phyloP scores from a whole-genome alignment of 2,888 invertebrate species.

The Ochropacha duplaris region DNA sequence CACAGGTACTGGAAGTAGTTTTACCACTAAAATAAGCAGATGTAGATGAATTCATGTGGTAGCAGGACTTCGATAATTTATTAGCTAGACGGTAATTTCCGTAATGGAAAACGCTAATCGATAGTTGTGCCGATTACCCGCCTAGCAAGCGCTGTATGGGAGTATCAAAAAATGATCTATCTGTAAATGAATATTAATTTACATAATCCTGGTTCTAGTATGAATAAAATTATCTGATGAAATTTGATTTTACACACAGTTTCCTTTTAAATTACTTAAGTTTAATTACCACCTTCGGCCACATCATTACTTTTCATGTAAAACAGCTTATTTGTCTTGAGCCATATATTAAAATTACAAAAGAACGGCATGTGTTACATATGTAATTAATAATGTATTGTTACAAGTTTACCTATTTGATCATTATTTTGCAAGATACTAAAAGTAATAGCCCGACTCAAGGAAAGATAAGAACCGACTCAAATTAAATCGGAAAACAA shows the following conservation, averaged over 20 bases:
- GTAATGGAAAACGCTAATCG: too few species aligned
- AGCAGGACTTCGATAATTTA: background rate
- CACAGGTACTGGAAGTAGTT: too few species aligned
- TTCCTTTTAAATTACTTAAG: too few species aligned
- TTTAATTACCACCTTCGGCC: too few species aligned
- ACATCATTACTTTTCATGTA: background rate
- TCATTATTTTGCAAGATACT: background rate
- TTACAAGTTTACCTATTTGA: too few species aligned
- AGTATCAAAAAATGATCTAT: background rate
- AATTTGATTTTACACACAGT: too few species aligned
- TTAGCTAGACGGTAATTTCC: background rate
- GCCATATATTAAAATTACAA: background rate
- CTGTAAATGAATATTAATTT: background rate
- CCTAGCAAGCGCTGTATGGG: background rate
- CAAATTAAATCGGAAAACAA: too few species aligned
- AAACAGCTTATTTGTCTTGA: background rate
- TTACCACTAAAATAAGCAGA: too few species aligned
- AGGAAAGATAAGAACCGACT: background rate
- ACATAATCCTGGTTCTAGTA: background rate
- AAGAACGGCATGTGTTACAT: background rate
- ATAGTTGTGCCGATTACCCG: background rate
- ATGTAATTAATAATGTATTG: background rate
- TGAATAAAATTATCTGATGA: too few species aligned
- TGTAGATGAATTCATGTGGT: too few species aligned
- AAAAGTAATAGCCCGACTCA: background rate